Conservation (phyloP, 1,140 invertebrate genomes). For the Pseudomyrmex concolor region DNA sequence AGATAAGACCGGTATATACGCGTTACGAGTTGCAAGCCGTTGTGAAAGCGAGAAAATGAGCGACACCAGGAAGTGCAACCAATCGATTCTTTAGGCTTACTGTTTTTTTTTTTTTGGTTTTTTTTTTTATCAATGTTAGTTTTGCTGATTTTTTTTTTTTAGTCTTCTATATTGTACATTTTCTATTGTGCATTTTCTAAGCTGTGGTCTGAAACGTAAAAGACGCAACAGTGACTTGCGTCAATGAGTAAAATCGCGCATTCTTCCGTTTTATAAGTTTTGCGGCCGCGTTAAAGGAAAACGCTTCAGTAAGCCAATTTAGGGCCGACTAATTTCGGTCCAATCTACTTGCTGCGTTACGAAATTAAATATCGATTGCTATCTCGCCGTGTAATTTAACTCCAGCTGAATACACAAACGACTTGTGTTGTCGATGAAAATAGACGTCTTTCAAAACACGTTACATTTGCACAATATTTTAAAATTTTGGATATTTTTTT, state of each 20-base stretch:
- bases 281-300: neutral
- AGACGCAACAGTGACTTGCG: neutral
- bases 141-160: neutral
- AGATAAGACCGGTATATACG: conserved; percentile 53
- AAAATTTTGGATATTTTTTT: neutral
- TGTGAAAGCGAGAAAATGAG: neutral
- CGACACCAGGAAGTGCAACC: neutral
- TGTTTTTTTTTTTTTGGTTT: neutral
- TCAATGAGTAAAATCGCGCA: too few relatives aligned
- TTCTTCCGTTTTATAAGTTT: too few relatives aligned
- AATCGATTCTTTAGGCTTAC: neutral
- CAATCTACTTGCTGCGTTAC: neutral
- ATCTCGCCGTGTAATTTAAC: neutral
- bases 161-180: neutral
- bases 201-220: neutral
- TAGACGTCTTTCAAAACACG: neutral
- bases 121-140: neutral
- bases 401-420: neutral
- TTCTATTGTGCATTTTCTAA: neutral
- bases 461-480: neutral
- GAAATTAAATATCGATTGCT: neutral
- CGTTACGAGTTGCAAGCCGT: conserved; percentile 14
- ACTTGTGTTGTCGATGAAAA: neutral
- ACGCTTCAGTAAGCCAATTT: neutral
- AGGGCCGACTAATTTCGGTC: neutral